Percentiles rank a stretch among this genome's conserved stretches.
phyloP scores from a whole-genome alignment of 1,140 invertebrate species.

The Anoplolepis gracilipes region DNA sequence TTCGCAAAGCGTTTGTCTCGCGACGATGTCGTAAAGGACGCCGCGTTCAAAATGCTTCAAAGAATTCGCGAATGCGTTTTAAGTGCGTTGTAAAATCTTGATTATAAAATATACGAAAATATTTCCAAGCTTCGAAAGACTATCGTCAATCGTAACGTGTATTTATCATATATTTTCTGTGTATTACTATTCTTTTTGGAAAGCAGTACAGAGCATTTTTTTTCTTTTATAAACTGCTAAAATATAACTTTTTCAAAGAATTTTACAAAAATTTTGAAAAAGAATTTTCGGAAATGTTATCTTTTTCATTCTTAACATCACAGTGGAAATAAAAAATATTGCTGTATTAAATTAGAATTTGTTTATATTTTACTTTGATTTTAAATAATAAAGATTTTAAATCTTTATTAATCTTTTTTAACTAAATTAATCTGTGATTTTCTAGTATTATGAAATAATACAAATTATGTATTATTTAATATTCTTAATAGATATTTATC shows the following conservation, averaged over 20 bases:
- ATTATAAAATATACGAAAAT: constrained; percentile 33
- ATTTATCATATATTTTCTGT: neutral
- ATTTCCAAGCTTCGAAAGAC: neutral
- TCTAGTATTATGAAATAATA: neutral
- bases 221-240: no score
- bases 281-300: neutral
- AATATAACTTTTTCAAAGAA: no score
- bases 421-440: neutral
- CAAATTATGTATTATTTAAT: neutral
- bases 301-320: neutral
- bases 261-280: no score
- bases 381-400: neutral
- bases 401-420: neutral
- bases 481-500: neutral
- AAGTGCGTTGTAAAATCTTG: constrained; percentile 7
- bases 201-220: neutral
- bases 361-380: neutral
- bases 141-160: neutral
- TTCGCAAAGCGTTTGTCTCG: constrained; percentile 28
- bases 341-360: neutral
- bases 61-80: constrained; percentile 14
- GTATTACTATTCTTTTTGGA: neutral
- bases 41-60: neutral
- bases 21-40: constrained; percentile 43
- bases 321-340: neutral